phyloP scores from a whole-genome alignment of 2,797 vertebrate species.

The Micropoecilia bifurca region DNA sequence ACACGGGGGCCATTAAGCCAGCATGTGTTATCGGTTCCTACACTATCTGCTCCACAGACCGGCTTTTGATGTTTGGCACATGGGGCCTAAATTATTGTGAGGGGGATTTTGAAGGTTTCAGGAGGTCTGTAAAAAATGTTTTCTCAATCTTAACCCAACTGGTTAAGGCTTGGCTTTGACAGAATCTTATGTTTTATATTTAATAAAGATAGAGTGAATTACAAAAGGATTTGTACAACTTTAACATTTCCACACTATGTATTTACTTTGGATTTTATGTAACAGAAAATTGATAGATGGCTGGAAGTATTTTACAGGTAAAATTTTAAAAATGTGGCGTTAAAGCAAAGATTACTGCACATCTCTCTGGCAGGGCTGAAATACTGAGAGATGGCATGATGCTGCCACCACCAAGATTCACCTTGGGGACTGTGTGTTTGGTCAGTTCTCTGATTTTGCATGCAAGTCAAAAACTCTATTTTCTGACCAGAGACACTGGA shows the following conservation, averaged over 20 bases:
- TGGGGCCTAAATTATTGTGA: conserved; percentile 1
- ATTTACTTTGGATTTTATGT: background rate
- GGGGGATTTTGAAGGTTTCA: background rate
- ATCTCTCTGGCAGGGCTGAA: background rate
- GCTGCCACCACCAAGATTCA: background rate
- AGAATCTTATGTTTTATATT: background rate
- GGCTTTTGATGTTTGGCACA: conserved; percentile 14
- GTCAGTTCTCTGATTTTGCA: background rate
- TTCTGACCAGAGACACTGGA: background rate
- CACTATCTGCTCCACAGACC: conserved; percentile 25
- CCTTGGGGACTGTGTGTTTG: background rate
- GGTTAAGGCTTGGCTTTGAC: background rate
- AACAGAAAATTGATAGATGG: background rate
- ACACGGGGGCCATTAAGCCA: conserved; percentile 14
- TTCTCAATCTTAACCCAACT: background rate
- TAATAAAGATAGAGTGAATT: background rate
- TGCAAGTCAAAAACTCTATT: background rate
- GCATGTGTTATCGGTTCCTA: conserved; percentile 35
- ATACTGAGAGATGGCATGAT: background rate
- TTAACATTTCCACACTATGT: background rate
- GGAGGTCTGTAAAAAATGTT: conserved; percentile 1
- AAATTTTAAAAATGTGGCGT: background rate
- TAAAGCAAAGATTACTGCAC: background rate
- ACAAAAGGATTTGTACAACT: background rate
- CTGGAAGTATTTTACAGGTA: background rate